Evolutionary conservation across 2,797 vertebrate species (phyloP).

Genomic region (Valencia hispanica): DNA sequence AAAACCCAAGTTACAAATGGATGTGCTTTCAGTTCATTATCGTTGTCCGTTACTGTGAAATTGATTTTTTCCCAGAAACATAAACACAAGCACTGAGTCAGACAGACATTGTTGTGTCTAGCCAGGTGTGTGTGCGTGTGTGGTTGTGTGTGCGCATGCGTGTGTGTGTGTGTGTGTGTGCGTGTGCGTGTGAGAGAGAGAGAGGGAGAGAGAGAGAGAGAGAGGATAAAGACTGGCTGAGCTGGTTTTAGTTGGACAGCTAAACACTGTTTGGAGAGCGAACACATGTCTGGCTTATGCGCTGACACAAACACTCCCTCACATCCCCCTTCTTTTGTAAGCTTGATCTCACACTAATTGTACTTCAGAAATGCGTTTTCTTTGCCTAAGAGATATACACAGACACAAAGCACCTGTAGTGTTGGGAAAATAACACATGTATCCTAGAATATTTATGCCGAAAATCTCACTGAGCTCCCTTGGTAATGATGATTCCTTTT

Average conservation of each 20-base stretch:
- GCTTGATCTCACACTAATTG: conserved; percentile 22
- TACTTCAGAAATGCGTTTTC: conserved; percentile 12
- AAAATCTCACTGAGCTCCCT: not conserved
- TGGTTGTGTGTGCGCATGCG: conserved; percentile 31
- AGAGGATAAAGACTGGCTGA: conserved; percentile 50
- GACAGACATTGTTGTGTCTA: conserved; percentile 70
- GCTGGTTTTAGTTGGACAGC: conserved; percentile 64
- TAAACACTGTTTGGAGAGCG: conserved; percentile 56
- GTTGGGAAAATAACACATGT: conserved; percentile 21
- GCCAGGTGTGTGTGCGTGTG: conserved; percentile 41
- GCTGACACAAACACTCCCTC: conserved; percentile 25
- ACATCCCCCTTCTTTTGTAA: conserved; percentile 10
- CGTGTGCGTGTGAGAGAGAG: not conserved
- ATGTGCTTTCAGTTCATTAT: conserved; percentile 26
- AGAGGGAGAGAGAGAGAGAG: no score
- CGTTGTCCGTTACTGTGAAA: conserved; percentile 37
- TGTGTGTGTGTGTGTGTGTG: not conserved
- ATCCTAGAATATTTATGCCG: conserved; percentile 37
- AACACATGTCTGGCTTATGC: conserved; percentile 44
- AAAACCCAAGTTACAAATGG: conserved; percentile 9
- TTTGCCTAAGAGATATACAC: conserved; percentile 17
- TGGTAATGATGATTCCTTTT: not conserved
- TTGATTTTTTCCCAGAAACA: conserved; percentile 35
- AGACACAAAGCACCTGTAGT: conserved; percentile 25
- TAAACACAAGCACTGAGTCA: conserved; percentile 36